Conservation (phyloP, 2,113 vertebrate species). For the Ceratotherium simum region DNA sequence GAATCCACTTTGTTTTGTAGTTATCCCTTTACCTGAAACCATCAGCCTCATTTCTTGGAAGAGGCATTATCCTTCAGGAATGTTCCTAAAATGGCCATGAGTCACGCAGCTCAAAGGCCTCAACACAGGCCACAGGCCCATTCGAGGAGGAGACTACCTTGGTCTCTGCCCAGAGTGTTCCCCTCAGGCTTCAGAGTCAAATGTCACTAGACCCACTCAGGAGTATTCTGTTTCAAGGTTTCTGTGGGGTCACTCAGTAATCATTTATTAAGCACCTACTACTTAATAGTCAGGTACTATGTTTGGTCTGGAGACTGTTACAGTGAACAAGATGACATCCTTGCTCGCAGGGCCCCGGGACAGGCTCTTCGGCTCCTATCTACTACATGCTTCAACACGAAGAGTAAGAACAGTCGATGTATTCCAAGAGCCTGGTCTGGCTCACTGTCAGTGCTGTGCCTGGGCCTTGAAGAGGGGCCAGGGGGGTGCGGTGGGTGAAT, state of each 20-base stretch:
- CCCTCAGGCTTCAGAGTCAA: background rate
- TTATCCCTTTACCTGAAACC: background rate
- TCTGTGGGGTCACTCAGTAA: background rate
- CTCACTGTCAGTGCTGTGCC: background rate
- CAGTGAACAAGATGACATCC: background rate
- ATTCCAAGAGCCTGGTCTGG: background rate
- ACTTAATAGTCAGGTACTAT: background rate
- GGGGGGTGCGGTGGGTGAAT: background rate
- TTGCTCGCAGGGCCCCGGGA: background rate
- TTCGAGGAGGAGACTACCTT: background rate
- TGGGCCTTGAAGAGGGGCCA: background rate
- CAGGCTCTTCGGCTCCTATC: background rate
- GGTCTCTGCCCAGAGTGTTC: background rate
- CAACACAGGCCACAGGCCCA: background rate
- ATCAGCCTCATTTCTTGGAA: background rate
- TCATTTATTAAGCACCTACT: background rate
- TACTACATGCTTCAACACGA: background rate
- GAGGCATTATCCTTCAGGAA: background rate
- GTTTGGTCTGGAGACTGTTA: background rate
- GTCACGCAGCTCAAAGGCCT: background rate
- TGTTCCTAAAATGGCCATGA: background rate
- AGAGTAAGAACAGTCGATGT: background rate
- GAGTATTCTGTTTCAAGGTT: background rate
- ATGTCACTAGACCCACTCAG: background rate
- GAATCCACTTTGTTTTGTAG: background rate